Evolutionary conservation across 2,888 invertebrate species (phyloP), one percentile per base, ranked within the genome.

Genomic region (Idaea aversata): DNA sequence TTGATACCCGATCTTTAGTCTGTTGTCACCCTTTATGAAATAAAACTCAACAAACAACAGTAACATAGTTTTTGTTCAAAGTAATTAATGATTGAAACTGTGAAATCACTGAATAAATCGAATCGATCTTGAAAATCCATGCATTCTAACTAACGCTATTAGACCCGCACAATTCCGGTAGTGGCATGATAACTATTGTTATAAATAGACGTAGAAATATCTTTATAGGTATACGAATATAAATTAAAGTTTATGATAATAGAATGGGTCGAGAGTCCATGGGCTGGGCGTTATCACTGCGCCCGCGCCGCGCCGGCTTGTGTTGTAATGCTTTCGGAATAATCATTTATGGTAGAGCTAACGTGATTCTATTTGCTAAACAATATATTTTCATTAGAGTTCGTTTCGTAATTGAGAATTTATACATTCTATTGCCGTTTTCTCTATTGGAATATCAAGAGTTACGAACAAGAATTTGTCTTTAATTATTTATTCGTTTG

Each of bases 161-260:
- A 47, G 47, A 47, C 47, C 13, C 5, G 10, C 47, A 47, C 47
- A 47, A 47, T 47, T 47, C 47, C 6, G 47, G 47, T 47, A 47
- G 47, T 47, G 13, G 47, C 47, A 13, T 47, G 47, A 47, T 47
- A 47, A 47, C 47, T 47, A 47, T 47, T 47, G 47, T 47, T 47
- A 47, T 47, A 47, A 47, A 47, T 47, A 47, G 47, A 47, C 47
- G 7, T 47, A 47, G 47, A 47, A 47, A 47, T 47, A 47, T 47
- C 7, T 7, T 47, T 47, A 47, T 10, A 47, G 47, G 47, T 47
- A 47, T 67, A 69, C 70, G 70, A 69, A 69, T 70, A 72, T 72
- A 73, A 71, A 71, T 73, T 74, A 68, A 68, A 66, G 58, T 74
- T 72, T 74, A 74, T 74, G 70, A 70, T 72, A 74, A 70, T 68